A percentile compares a stretch with the other conserved stretches of the same genome.
phyloP scores from a whole-genome alignment of 37 sponge, comb jelly and placozoan genomes.

The Axinella damicornis region DNA sequence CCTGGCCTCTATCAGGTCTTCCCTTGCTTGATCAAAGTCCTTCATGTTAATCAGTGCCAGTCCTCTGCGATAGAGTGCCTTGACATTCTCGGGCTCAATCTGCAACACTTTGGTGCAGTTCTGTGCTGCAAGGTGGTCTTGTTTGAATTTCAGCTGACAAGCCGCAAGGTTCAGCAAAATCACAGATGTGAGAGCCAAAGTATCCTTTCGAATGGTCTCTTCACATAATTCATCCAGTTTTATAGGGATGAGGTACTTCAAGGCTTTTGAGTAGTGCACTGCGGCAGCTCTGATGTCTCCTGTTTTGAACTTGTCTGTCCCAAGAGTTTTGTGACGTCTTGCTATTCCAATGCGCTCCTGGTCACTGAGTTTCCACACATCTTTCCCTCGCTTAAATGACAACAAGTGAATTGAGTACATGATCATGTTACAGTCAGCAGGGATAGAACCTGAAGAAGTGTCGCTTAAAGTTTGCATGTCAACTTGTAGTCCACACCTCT shows the following conservation, averaged over 20 bases:
- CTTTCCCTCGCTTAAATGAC: slow-evolving; percentile 36
- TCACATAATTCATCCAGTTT: not conserved
- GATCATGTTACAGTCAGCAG: not conserved
- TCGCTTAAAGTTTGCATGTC: not conserved
- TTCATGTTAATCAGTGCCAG: slow-evolving; percentile 43
- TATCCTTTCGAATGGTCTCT: slow-evolving; percentile 10
- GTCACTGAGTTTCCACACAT: slow-evolving; percentile 54
- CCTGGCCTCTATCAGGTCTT: slow-evolving; percentile 31
- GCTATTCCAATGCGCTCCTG: slow-evolving; percentile 45
- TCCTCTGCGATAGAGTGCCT: slow-evolving; percentile 69
- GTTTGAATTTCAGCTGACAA: slow-evolving; percentile 72
- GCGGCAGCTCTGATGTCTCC: slow-evolving; percentile 29
- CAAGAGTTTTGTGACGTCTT: slow-evolving; percentile 40
- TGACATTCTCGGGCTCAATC: slow-evolving; percentile 29
- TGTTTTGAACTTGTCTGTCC: slow-evolving; percentile 44
- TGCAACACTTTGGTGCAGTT: slow-evolving; percentile 63
- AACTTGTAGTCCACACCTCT: slow-evolving; percentile 15
- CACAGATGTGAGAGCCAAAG: slow-evolving; percentile 4
- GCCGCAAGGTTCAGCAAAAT: slow-evolving; percentile 66
- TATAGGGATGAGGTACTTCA: slow-evolving; percentile 49
- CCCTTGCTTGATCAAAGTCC: slow-evolving; percentile 60
- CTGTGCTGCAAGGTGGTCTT: slow-evolving; percentile 27
- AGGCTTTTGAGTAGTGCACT: slow-evolving; percentile 53
- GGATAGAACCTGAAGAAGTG: not conserved
- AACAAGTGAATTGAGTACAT: slow-evolving; percentile 36